A percentile compares a stretch with the other conserved stretches of the same genome.
Conservation (phyloP, 2,888 invertebrate species). For the Proisotoma minuta region DNA sequence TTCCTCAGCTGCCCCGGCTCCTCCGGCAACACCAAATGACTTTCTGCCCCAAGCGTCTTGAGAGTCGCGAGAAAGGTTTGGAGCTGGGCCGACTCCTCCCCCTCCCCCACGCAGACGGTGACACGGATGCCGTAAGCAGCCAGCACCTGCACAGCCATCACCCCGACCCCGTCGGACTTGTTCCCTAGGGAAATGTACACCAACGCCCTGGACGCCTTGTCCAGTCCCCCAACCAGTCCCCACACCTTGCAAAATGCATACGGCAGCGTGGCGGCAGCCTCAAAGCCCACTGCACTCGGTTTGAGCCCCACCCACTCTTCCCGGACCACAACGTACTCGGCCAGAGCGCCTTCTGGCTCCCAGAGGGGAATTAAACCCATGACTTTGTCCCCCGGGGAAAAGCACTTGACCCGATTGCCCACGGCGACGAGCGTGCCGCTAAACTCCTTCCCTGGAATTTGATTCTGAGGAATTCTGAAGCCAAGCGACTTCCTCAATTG, state of each 20-base stretch:
- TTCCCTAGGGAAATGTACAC: no score
- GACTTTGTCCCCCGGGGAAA: slow-evolving; percentile 62
- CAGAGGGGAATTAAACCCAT: slow-evolving; percentile 59
- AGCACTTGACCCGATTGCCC: slow-evolving; percentile 57
- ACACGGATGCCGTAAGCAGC: slow-evolving; percentile 45
- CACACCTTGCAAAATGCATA: slow-evolving; percentile 60
- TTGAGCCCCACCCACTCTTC: slow-evolving; percentile 52
- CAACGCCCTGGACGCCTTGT: no score
- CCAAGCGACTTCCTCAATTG: no score
- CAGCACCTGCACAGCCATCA: slow-evolving; percentile 43
- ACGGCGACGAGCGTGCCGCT: slow-evolving; percentile 60
- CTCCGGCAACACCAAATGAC: slow-evolving; percentile 45
- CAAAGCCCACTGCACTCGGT: slow-evolving; percentile 58
- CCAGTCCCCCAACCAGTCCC: slow-evolving; percentile 46
- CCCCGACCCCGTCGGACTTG: slow-evolving; percentile 47
- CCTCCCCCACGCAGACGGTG: slow-evolving; percentile 45
- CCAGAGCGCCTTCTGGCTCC: slow-evolving; percentile 49
- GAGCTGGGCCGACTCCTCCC: slow-evolving; percentile 44
- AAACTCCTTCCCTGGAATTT: no score
- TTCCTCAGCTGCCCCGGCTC: slow-evolving; percentile 42
- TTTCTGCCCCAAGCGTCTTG: slow-evolving; percentile 46
- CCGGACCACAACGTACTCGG: slow-evolving; percentile 43
- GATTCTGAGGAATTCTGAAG: no score
- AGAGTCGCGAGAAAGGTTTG: slow-evolving; percentile 45
- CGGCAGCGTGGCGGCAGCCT: slow-evolving; percentile 60